phyloP scores from a whole-genome alignment of 2,888 invertebrate genomes.

The Mesodorylaimus sp. region DNA sequence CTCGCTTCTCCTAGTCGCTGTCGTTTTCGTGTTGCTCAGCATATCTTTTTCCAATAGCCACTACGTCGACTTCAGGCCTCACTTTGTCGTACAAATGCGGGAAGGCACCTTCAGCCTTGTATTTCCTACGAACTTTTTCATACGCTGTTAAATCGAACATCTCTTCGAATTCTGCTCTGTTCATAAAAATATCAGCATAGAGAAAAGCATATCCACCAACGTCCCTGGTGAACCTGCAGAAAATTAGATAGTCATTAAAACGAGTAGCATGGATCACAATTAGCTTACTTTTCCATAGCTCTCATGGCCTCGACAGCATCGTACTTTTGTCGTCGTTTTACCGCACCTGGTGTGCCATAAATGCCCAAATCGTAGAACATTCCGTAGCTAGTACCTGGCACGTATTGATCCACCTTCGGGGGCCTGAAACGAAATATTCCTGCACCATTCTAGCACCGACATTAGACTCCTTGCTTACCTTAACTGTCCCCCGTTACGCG shows the following conservation, averaged over 20 bases:
- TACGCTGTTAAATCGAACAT: slow-evolving; percentile 51
- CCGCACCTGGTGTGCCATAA: slow-evolving; percentile 49
- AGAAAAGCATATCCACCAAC: slow-evolving; percentile 48
- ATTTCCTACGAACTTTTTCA: slow-evolving; percentile 43
- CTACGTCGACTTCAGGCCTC: slow-evolving; percentile 48
- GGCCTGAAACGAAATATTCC: slow-evolving; percentile 21
- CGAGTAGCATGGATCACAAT: neutral
- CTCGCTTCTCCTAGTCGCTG: no score
- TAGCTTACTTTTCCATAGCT: slow-evolving; percentile 43
- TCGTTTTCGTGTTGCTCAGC: neutral
- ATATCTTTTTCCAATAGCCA: slow-evolving; percentile 26
- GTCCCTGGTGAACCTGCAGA: slow-evolving; percentile 42
- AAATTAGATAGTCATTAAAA: neutral
- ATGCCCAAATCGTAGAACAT: slow-evolving; percentile 54
- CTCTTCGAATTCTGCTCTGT: slow-evolving; percentile 43
- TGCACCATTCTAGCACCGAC: neutral
- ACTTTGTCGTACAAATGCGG: slow-evolving; percentile 50
- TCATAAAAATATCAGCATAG: slow-evolving; percentile 53
- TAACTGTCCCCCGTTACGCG: slow-evolving; percentile 28
- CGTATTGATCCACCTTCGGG: slow-evolving; percentile 42
- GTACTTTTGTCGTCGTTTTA: slow-evolving; percentile 43
- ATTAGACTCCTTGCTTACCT: slow-evolving; percentile 11
- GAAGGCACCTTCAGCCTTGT: slow-evolving; percentile 43
- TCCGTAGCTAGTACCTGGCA: slow-evolving; percentile 45
- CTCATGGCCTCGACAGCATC: slow-evolving; percentile 48